A percentile compares a stretch with the other conserved stretches of the same genome.
phyloP scores from a whole-genome alignment of 2,888 invertebrate species.

The Agrilus cyanescens region DNA sequence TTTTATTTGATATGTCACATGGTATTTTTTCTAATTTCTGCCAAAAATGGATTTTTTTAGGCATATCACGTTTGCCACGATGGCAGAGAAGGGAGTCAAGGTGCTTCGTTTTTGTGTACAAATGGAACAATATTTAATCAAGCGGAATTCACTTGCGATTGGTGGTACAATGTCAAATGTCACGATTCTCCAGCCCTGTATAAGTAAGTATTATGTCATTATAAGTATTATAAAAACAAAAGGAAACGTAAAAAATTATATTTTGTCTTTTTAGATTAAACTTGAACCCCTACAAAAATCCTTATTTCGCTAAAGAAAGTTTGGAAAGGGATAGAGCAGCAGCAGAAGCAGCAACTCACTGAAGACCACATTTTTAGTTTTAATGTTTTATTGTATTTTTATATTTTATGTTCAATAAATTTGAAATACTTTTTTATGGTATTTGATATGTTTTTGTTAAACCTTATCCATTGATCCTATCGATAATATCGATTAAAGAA shows the following conservation, averaged over 20 bases:
- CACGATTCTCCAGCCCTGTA: slow-evolving; percentile 60
- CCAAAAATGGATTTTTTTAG: slow-evolving; percentile 32
- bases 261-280: slow-evolving; percentile 49
- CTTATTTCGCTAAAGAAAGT: slow-evolving; percentile 63
- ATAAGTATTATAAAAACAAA: background rate
- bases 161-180: slow-evolving; percentile 88
- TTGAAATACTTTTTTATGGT: too few species aligned
- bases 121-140: slow-evolving; percentile 83
- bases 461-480: too few species aligned
- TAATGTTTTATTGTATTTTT: too few species aligned
- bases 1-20: too few species aligned
- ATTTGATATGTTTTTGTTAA: too few species aligned
- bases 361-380: too few species aligned
- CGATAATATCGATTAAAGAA: too few species aligned
- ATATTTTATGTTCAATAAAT: too few species aligned
- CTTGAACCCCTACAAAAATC: slow-evolving; percentile 68
- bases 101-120: slow-evolving; percentile 72
- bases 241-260: slow-evolving; percentile 1
- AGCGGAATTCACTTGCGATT: slow-evolving; percentile 74
- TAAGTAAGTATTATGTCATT: slow-evolving; percentile 41
- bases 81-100: slow-evolving; percentile 73
- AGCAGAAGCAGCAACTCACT: background rate
- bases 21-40: too few species aligned
- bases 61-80: slow-evolving; percentile 83
- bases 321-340: slow-evolving; percentile 28